Conservation (phyloP, 2,113 vertebrate genomes). For the Antidorcas marsupialis region DNA sequence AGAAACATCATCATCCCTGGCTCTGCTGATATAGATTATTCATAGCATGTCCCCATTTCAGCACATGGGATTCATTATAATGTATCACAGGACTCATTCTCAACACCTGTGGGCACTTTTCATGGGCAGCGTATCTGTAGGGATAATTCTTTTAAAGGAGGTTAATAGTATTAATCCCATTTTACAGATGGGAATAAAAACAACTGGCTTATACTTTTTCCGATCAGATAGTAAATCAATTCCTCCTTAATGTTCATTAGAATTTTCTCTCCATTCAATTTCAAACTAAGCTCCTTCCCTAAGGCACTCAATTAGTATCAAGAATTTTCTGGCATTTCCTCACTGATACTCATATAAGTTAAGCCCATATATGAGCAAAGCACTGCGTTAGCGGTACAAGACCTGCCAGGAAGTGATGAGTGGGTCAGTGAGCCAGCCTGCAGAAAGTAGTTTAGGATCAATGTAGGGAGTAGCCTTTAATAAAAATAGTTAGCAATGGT, state of each 20-base stretch:
- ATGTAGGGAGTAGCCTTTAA: no score
- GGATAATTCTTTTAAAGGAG: conserved; percentile 37
- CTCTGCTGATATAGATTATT: background rate
- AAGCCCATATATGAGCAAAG: background rate
- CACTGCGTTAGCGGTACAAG: background rate
- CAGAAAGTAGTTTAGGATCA: background rate
- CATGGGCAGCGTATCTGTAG: background rate
- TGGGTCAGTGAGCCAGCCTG: background rate
- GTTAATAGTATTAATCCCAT: conserved; percentile 69
- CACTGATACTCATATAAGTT: background rate
- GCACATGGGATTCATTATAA: conserved; percentile 14
- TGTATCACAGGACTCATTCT: background rate
- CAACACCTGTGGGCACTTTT: conserved; percentile 28
- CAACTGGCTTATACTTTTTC: conserved; percentile 41
- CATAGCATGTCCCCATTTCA: background rate
- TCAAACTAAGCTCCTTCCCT: conserved; percentile 34
- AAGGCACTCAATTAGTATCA: conserved; percentile 47
- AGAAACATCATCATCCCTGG: background rate
- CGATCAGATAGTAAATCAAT: conserved; percentile 49
- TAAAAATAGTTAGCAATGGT: no score
- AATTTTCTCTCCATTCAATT: conserved; percentile 37
- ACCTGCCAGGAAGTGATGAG: background rate
- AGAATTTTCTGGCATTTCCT: conserved; percentile 23
- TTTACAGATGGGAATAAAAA: conserved; percentile 67
- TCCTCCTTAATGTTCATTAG: conserved; percentile 60